A percentile compares a stretch with the other conserved stretches of the same genome.
Evolutionary conservation across 2,888 invertebrate genomes (phyloP).

Genomic region (Synanthedon tipuliformis): DNA sequence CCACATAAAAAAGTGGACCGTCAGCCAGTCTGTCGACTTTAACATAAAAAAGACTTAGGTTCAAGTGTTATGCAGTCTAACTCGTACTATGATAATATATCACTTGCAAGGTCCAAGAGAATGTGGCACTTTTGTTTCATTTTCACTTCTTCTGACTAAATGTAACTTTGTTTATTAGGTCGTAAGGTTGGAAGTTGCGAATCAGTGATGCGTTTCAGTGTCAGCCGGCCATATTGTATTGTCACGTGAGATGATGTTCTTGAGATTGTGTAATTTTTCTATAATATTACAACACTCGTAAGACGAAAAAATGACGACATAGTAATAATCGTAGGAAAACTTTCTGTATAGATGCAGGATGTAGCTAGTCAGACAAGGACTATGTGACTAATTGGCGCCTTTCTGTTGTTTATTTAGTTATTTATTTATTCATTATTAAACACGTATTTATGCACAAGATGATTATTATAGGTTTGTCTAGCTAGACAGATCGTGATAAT

Average conservation of each 20-base stretch:
- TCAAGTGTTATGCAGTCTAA: background rate
- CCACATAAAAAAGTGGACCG: too few relatives aligned
- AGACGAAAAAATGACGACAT: background rate
- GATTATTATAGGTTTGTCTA: too few relatives aligned
- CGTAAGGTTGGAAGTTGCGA: background rate
- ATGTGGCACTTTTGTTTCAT: slow-evolving; percentile 1
- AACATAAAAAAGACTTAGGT: background rate
- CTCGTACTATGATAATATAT: background rate
- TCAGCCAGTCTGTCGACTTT: too few relatives aligned
- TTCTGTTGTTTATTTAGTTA: too few relatives aligned
- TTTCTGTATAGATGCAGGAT: too few relatives aligned
- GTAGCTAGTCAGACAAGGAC: too few relatives aligned
- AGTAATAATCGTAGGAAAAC: background rate
- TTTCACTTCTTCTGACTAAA: background rate
- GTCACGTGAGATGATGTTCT: background rate
- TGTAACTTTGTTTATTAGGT: background rate
- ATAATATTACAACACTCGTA: background rate
- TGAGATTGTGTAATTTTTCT: background rate
- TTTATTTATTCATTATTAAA: too few relatives aligned
- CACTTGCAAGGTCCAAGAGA: background rate
- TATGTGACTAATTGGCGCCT: too few relatives aligned
- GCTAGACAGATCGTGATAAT: too few relatives aligned
- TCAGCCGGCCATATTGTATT: background rate
- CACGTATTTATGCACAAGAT: too few relatives aligned
- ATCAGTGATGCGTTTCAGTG: background rate